Conservation (phyloP, 92 coral and sea anemone species). For the Bergia sp. region DNA sequence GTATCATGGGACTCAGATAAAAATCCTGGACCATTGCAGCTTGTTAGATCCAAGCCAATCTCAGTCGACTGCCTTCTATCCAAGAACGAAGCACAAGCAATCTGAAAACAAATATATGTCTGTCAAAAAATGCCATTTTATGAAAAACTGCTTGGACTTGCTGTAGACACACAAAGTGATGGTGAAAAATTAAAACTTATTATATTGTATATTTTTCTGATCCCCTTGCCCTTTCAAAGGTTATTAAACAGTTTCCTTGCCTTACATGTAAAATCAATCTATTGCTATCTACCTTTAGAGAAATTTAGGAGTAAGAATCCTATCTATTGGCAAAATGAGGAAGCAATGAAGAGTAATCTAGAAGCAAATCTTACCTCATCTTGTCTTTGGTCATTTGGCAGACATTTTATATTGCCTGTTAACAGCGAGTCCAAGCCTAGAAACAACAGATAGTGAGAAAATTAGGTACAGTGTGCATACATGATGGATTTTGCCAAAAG, state of each 20-base stretch:
- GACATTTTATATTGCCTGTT: conserved; percentile 62
- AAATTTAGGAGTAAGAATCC: neutral
- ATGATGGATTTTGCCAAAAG: too few species aligned
- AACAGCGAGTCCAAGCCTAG: conserved; percentile 72
- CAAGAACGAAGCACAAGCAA: neutral
- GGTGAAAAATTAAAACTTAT: neutral
- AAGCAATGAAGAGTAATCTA: neutral
- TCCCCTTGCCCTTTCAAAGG: too few species aligned
- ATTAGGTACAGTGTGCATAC: neutral
- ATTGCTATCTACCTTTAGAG: neutral
- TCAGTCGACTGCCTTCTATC: conserved; percentile 9
- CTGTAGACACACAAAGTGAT: neutral
- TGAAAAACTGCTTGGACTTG: neutral
- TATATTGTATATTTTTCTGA: too few species aligned
- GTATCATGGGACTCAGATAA: conserved; percentile 2
- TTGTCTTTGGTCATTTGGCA: neutral
- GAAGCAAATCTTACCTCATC: conserved; percentile 9
- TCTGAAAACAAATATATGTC: neutral
- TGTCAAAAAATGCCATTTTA: neutral
- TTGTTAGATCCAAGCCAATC: conserved; percentile 36
- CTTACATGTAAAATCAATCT: too few species aligned
- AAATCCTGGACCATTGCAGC: conserved; percentile 54
- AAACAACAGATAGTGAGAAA: neutral
- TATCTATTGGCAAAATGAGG: neutral
- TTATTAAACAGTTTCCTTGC: too few species aligned